Conservation (phyloP, 1,140 invertebrate genomes). For the Ostrea edulis region DNA sequence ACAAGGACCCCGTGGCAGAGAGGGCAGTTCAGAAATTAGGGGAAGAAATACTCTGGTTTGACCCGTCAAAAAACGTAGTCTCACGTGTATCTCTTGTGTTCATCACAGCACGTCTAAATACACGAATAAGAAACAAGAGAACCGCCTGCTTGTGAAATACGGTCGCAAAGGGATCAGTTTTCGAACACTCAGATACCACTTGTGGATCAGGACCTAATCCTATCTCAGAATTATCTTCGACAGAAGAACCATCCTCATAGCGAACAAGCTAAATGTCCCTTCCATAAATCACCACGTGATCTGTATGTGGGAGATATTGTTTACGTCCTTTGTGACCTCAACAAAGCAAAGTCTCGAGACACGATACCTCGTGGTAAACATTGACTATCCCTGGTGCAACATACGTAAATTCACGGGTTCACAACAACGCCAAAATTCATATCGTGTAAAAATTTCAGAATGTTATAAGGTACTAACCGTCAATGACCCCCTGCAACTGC, state of each 20-base stretch:
- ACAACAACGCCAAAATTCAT: conserved; percentile 39
- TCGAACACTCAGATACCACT: conserved; percentile 42
- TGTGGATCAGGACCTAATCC: conserved; percentile 44
- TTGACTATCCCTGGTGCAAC: conserved; percentile 55
- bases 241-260: conserved; percentile 48
- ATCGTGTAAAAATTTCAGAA: conserved; percentile 40
- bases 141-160: conserved; percentile 52
- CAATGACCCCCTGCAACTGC: not conserved
- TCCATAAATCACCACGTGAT: not conserved
- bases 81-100: conserved; percentile 9
- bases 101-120: conserved; percentile 50
- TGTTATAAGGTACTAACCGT: conserved; percentile 41
- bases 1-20: conserved; percentile 62
- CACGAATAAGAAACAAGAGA: conserved; percentile 39
- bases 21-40: conserved; percentile 53
- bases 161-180: conserved; percentile 55
- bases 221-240: conserved; percentile 20
- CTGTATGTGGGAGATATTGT: conserved; percentile 58
- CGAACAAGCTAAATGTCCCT: conserved; percentile 51
- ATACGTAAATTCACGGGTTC: conserved; percentile 36
- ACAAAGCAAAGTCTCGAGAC: conserved; percentile 50
- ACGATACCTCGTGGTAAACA: conserved; percentile 56
- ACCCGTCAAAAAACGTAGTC: conserved; percentile 4
- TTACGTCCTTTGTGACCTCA: conserved; percentile 55
- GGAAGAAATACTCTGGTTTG: conserved; percentile 39